These are phyloP conservation scores for Asbolus verrucosus DNA, from an alignment of 1,140 invertebrate species.

Conservation along the genomic window DNA sequence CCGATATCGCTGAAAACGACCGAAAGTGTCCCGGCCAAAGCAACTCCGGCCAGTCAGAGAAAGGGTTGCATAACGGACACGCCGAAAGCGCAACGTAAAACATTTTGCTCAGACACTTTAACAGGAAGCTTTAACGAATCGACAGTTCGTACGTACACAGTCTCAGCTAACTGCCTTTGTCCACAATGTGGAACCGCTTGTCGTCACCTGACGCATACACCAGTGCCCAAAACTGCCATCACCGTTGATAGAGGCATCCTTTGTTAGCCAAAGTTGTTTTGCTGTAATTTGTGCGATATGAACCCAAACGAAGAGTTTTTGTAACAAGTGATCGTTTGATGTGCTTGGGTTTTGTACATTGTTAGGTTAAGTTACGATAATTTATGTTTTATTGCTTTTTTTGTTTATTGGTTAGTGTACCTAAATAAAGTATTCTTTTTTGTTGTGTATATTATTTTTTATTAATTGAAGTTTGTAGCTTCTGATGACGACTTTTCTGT, in stretches of 20 bases:
- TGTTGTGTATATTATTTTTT: conserved; percentile 45
- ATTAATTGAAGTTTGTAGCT: conserved; percentile 6
- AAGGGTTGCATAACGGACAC: conserved; percentile 54
- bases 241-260: conserved; percentile 64
- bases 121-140: conserved; percentile 57
- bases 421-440: conserved; percentile 50
- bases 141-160: conserved; percentile 60
- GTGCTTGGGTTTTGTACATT: conserved; percentile 47
- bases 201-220: conserved; percentile 62
- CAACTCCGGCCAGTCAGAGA: conserved; percentile 59
- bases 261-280: conserved; percentile 60
- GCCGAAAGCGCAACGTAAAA: conserved; percentile 58
- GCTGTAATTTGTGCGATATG: conserved; percentile 16
- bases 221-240: conserved; percentile 62
- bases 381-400: conserved; percentile 52
- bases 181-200: conserved; percentile 64
- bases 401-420: conserved; percentile 46
- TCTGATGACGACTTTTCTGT: background rate
- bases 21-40: conserved; percentile 56
- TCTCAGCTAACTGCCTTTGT: conserved; percentile 62
- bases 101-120: conserved; percentile 56
- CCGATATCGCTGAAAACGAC: conserved; percentile 46
- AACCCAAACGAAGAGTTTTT: conserved; percentile 25
- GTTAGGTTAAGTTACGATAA: conserved; percentile 48
- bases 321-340: conserved; percentile 35